Evolutionary conservation across 1,140 invertebrate species (phyloP), one percentile per base, ranked within the genome.

Genomic region (Andricus grossulariae): DNA sequence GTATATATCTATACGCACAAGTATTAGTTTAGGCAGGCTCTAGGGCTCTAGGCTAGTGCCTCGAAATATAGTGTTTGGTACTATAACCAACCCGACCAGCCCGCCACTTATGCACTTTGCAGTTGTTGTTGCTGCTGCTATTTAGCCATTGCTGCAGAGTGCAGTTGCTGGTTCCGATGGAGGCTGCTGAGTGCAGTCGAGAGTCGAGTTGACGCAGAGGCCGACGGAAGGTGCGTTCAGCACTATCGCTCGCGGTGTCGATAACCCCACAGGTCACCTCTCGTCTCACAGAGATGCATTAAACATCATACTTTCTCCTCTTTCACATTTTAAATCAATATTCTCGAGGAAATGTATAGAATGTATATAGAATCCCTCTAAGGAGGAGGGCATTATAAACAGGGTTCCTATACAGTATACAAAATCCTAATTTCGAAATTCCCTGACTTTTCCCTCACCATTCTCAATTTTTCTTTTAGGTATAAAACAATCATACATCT

Each of bases 31-130:
- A 84, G 79, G 77, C 75, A 77, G 78, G 80, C 80, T 84, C 79
- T 84, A 82, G 79, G 78, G 80, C 80, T 84, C 79, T 84, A 82
- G 83, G 72, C 82, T 45, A 45, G 39, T 80, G 82, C 81, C 81
- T 79, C 78, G 83, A 85, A 78, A 80, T 84, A 84, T 84, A 84
- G 76, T 84, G 70, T 57, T 60, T 76, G 73, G 76, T 78, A 84
- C 73, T 84, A 84, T 84, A 84, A 78, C 74, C 76, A 78, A 25
- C 72, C 72, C 75, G 3, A 32, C 21, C 12, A 32, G 25, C 25
- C 15, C 79, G 83, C 12, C 21, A 82, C 80, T 78, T 76, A 82
- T 84, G 83, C 78, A 82, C 83, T 84, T 80, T 25, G 57, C 52
- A 21, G n/a, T 60, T 21, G 55, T 21, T 19, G 57, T 60, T 32